These are phyloP conservation scores for Origma solitaria DNA, from an alignment of 2,113 vertebrate species.

Conservation along the genomic window DNA sequence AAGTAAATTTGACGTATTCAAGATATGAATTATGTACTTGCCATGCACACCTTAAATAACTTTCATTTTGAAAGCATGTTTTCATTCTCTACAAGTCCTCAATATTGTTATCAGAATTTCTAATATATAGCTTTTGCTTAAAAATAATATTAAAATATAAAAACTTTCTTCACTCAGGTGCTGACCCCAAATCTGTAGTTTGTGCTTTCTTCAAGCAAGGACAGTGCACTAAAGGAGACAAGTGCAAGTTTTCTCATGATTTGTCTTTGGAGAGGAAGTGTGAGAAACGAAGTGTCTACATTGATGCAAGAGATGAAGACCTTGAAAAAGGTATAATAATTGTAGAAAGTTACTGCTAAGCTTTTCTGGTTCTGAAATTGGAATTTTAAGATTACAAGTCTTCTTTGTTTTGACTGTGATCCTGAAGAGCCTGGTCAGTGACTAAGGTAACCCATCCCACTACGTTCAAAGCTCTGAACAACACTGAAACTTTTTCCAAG, in stretches of 20 bases:
- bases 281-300: slow-evolving; percentile 94
- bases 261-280: slow-evolving; percentile 93
- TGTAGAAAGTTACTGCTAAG: background rate
- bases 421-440: background rate
- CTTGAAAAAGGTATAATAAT: slow-evolving; percentile 86
- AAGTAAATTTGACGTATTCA: background rate
- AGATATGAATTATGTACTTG: background rate
- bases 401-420: background rate
- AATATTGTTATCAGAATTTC: background rate
- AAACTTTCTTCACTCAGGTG: slow-evolving; percentile 71
- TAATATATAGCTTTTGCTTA: background rate
- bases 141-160: background rate
- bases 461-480: background rate
- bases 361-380: background rate
- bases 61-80: accelerated
- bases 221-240: slow-evolving; percentile 97
- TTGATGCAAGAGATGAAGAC: slow-evolving; percentile 94
- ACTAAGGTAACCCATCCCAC: background rate
- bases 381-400: background rate
- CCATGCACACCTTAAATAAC: background rate
- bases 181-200: slow-evolving; percentile 96
- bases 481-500: background rate
- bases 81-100: background rate
- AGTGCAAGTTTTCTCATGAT: slow-evolving; percentile 98
- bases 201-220: slow-evolving; percentile 99